Conservation (phyloP, 2,113 vertebrate genomes). For the Corythaixoides concolor region DNA sequence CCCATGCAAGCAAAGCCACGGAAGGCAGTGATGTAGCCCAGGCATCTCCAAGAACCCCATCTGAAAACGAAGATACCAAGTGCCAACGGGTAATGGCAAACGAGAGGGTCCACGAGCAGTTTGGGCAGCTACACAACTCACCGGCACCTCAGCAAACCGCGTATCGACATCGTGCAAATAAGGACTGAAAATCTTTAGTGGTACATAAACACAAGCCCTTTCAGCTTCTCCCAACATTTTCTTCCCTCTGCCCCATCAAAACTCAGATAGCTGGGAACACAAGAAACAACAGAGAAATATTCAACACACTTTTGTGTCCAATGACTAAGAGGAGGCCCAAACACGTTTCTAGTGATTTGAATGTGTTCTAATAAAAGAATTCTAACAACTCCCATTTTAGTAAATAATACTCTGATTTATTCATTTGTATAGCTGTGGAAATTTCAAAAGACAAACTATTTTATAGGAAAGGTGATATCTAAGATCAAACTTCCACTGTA, state of each 20-base stretch:
- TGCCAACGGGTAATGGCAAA: not conserved
- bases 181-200: not conserved
- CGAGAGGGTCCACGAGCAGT: not conserved
- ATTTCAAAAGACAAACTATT: not conserved
- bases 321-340: not conserved
- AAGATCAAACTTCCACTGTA: not conserved
- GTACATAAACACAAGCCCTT: not conserved
- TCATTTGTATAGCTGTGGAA: not conserved
- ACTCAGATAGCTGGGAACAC: fast-evolving
- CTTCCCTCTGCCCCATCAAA: not conserved
- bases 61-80: not conserved
- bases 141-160: not conserved
- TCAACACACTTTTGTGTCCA: not conserved
- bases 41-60: not conserved
- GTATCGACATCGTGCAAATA: not conserved
- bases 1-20: not conserved
- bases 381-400: not conserved
- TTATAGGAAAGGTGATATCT: not conserved
- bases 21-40: not conserved
- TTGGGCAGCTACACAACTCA: not conserved
- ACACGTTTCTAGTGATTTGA: not conserved
- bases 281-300: not conserved
- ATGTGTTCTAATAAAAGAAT: not conserved
- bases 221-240: not conserved
- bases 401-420: not conserved